These are phyloP conservation scores for Lydus trimaculatus DNA, from an alignment of 2,888 invertebrate species.

Conservation along the genomic window DNA sequence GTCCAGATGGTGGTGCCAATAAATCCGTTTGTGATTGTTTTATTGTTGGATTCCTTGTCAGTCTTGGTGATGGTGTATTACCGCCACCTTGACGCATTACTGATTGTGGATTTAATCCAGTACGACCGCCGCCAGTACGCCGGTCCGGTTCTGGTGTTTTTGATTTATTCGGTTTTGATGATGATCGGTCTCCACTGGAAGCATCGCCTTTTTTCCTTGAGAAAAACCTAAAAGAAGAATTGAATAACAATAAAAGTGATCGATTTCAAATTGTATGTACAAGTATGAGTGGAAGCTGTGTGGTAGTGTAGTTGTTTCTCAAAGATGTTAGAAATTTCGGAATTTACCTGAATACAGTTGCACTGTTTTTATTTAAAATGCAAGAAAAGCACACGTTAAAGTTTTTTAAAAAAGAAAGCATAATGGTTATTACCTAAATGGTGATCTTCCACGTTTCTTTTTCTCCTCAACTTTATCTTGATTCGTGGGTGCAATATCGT, in stretches of 20 bases:
- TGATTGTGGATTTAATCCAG: slow-evolving; percentile 42
- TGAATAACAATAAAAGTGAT: not conserved
- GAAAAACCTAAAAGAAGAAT: slow-evolving; percentile 72
- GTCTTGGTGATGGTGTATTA: slow-evolving; percentile 59
- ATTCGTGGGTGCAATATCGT: slow-evolving; percentile 62
- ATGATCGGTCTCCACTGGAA: slow-evolving; percentile 72
- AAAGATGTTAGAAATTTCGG: slow-evolving; percentile 15
- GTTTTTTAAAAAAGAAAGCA: not conserved
- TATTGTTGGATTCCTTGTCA: slow-evolving; percentile 61
- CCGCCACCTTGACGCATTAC: slow-evolving; percentile 58
- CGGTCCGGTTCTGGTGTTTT: slow-evolving; percentile 74
- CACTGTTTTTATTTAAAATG: slow-evolving; percentile 27
- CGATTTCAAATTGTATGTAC: not conserved
- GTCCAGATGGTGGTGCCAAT: slow-evolving; percentile 69
- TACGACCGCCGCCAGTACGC: slow-evolving; percentile 49
- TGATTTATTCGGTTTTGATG: slow-evolving; percentile 71
- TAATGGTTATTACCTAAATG: slow-evolving; percentile 73
- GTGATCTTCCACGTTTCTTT: slow-evolving; percentile 86
- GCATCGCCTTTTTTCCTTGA: slow-evolving; percentile 76
- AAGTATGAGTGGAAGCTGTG: slow-evolving; percentile 25
- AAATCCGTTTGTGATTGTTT: slow-evolving; percentile 69
- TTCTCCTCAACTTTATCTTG: slow-evolving; percentile 65
- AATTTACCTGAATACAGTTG: slow-evolving; percentile 26
- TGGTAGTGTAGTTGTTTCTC: slow-evolving; percentile 10
- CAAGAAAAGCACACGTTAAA: slow-evolving; percentile 17